Percentiles rank a stretch among this genome's conserved stretches.
phyloP scores from a whole-genome alignment of 2,888 invertebrate species.

The Belgica antarctica region DNA sequence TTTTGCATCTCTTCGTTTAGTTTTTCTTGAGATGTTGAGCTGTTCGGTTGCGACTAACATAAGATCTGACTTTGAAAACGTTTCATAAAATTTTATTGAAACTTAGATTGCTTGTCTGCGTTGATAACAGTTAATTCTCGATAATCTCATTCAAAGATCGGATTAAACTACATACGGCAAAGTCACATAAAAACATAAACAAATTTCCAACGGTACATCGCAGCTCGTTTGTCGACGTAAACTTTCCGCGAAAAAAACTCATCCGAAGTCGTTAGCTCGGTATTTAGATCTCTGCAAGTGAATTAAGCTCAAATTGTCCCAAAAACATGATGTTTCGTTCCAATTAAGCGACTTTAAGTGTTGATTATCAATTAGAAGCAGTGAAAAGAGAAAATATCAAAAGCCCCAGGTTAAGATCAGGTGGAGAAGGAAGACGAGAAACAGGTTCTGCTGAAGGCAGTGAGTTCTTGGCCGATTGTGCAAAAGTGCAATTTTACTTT shows the following conservation, averaged over 20 bases:
- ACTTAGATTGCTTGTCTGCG: too few relatives aligned
- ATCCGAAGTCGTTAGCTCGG: not conserved
- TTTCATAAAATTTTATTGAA: not conserved
- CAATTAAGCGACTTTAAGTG: not conserved
- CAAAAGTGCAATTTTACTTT: conserved; percentile 22
- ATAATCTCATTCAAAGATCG: too few relatives aligned
- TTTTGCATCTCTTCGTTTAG: conserved; percentile 30
- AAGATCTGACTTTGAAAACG: not conserved
- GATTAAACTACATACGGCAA: too few relatives aligned
- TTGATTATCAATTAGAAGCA: not conserved
- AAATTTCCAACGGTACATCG: not conserved
- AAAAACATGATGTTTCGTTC: not conserved
- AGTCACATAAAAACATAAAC: too few relatives aligned
- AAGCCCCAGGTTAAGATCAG: conserved; percentile 9
- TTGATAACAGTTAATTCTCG: not conserved
- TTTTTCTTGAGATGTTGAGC: conserved; percentile 26
- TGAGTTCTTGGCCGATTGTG: not conserved
- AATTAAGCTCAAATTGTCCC: not conserved
- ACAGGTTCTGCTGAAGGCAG: conserved; percentile 21
- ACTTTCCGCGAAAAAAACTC: conserved; percentile 3
- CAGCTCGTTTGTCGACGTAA: not conserved
- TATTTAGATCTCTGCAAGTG: not conserved
- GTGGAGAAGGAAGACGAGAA: not conserved
- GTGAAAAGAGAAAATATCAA: not conserved
- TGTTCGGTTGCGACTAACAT: conserved; percentile 6